Percentiles rank a stretch among this genome's conserved stretches.
Conservation (phyloP, 2,888 invertebrate species). For the Drosophila mettleri region DNA sequence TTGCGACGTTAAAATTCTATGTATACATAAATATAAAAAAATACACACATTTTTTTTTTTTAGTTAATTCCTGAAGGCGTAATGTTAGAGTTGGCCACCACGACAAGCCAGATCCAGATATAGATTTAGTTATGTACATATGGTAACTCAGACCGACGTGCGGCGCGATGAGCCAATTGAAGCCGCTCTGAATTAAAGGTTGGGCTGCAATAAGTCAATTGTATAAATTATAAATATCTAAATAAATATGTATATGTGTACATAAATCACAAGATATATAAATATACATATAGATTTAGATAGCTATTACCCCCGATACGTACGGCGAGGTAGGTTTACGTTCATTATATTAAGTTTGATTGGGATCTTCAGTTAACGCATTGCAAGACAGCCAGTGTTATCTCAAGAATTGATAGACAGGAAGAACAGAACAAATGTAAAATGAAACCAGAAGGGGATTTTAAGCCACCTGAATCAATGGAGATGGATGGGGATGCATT, state of each 20-base stretch:
- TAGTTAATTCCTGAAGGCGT: background rate
- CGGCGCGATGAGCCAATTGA: background rate
- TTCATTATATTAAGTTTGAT: conserved; percentile 1
- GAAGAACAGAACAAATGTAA: conserved; percentile 1
- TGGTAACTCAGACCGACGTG: background rate
- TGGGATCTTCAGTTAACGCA: background rate
- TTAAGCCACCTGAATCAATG: background rate
- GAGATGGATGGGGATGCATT: conserved; percentile 27
- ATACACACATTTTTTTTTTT: background rate
- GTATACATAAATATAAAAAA: background rate
- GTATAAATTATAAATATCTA: background rate
- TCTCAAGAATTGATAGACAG: background rate
- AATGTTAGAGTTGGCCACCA: background rate
- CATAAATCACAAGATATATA: background rate
- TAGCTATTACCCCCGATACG: conserved; percentile 9
- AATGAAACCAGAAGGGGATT: conserved; percentile 41
- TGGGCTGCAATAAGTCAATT: background rate
- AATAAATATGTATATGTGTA: background rate
- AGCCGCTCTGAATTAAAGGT: conserved; percentile 6
- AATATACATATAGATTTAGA: background rate
- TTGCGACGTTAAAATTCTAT: background rate
- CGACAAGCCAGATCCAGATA: background rate
- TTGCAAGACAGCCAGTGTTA: background rate
- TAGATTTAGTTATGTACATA: conserved; percentile 3
- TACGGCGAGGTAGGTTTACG: conserved; percentile 5